These are phyloP conservation scores for Dasyprocta punctata DNA, from an alignment of 2,113 vertebrate species.

Conservation along the genomic window DNA sequence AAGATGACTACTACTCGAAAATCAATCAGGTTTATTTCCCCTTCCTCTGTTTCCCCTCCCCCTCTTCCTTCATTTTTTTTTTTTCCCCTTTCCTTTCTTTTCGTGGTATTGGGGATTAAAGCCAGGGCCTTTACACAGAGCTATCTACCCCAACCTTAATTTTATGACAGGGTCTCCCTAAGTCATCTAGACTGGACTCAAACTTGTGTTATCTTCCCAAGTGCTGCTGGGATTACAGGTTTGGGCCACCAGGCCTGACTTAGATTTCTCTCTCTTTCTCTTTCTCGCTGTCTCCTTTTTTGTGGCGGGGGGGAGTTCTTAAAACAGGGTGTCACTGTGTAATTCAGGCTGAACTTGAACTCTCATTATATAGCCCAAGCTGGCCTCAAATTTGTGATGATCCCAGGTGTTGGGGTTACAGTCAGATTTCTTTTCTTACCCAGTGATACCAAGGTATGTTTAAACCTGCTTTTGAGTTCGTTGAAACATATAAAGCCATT, in stretches of 20 bases:
- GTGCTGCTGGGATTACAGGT: background rate
- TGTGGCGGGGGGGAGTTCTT: no score
- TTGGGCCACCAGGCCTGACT: background rate
- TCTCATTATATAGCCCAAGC: background rate
- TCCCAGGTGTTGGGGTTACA: background rate
- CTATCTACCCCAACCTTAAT: background rate
- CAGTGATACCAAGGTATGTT: background rate
- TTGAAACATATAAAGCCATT: background rate
- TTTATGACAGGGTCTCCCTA: background rate
- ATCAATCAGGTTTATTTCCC: background rate
- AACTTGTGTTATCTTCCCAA: background rate
- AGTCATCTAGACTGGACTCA: background rate
- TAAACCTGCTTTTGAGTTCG: constrained; percentile 10
- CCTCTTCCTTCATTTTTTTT: no score
- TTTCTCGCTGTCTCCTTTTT: background rate
- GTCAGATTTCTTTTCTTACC: background rate
- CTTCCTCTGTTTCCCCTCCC: no score
- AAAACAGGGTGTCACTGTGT: background rate
- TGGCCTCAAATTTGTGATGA: background rate
- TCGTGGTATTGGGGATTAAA: background rate
- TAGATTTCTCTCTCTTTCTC: background rate
- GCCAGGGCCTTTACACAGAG: background rate
- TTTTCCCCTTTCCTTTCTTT: background rate
- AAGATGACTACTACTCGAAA: background rate
- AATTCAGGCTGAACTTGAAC: background rate